Evolutionary conservation across 2,113 vertebrate genomes (phyloP).

Genomic region (Coturnix japonica): DNA sequence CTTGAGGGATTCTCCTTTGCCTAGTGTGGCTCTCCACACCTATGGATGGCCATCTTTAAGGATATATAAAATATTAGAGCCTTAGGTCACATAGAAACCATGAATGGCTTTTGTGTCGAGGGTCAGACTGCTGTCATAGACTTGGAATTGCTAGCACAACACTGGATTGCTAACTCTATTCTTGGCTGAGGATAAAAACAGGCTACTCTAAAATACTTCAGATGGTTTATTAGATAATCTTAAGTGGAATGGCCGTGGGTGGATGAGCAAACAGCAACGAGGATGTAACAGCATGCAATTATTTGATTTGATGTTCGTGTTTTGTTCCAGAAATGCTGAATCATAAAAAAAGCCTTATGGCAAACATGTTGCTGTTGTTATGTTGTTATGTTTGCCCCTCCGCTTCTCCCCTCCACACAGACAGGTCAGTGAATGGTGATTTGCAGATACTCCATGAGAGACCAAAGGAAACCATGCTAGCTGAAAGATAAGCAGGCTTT

Average conservation of each 20-base stretch:
- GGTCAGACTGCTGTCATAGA: neutral
- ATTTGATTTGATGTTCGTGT: neutral
- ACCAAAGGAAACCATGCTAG: conserved; percentile 49
- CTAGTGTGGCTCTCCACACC: neutral
- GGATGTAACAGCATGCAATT: neutral
- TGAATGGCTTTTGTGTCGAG: neutral
- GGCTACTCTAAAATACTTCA: conserved; percentile 2
- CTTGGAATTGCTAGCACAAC: neutral
- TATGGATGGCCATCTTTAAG: neutral
- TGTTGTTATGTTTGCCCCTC: neutral
- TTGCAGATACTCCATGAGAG: conserved; percentile 33
- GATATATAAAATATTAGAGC: neutral
- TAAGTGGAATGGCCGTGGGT: neutral
- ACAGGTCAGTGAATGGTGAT: neutral
- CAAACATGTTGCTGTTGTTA: neutral
- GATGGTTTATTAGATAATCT: conserved; percentile 18
- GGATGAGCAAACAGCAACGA: neutral
- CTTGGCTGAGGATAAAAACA: neutral
- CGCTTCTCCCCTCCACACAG: neutral
- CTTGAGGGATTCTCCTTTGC: neutral
- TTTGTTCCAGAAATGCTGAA: neutral
- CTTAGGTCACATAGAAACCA: neutral
- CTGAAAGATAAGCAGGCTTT: conserved; percentile 57
- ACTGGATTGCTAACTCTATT: neutral
- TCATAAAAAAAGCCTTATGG: neutral